phyloP scores from a whole-genome alignment of 2,888 invertebrate species.

The Noctua fimbriata region DNA sequence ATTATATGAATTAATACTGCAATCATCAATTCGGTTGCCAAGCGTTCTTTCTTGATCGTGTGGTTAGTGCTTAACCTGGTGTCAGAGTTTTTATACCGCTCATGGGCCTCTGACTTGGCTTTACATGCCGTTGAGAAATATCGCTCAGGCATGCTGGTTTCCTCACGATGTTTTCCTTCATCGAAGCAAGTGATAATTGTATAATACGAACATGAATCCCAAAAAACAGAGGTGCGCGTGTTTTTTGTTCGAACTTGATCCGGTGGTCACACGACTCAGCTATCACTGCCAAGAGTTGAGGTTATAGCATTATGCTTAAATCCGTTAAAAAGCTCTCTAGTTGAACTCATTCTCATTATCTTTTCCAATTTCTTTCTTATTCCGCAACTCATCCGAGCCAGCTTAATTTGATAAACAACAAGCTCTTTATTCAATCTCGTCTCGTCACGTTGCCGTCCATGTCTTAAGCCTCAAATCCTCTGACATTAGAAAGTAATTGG shows the following conservation, averaged over 20 bases:
- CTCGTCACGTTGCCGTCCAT: slow-evolving; percentile 44
- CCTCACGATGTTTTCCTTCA: too few species aligned
- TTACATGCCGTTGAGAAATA: too few species aligned
- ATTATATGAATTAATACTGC: slow-evolving; percentile 17
- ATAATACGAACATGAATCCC: too few species aligned
- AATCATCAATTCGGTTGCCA: slow-evolving; percentile 29
- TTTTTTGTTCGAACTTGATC: too few species aligned
- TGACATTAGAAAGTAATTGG: slow-evolving; percentile 60
- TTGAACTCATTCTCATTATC: slow-evolving; percentile 17
- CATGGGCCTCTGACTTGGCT: too few species aligned
- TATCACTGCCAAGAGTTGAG: slow-evolving; percentile 5
- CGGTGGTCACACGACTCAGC: too few species aligned
- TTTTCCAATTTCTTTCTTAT: slow-evolving; percentile 34
- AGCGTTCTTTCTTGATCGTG: not conserved
- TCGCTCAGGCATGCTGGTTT: too few species aligned
- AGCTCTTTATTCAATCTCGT: slow-evolving; percentile 44
- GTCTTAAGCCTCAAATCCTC: slow-evolving; percentile 48
- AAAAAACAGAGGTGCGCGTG: too few species aligned
- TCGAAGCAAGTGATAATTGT: too few species aligned
- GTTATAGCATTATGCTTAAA: slow-evolving; percentile 14
- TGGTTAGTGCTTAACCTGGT: too few species aligned
- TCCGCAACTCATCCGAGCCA: slow-evolving; percentile 23
- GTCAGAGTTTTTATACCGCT: too few species aligned
- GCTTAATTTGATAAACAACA: slow-evolving; percentile 50
- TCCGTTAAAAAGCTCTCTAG: slow-evolving; percentile 6